These are phyloP conservation scores for Odiellus spinosus DNA, from an alignment of 2,888 invertebrate species.

Conservation along the genomic window DNA sequence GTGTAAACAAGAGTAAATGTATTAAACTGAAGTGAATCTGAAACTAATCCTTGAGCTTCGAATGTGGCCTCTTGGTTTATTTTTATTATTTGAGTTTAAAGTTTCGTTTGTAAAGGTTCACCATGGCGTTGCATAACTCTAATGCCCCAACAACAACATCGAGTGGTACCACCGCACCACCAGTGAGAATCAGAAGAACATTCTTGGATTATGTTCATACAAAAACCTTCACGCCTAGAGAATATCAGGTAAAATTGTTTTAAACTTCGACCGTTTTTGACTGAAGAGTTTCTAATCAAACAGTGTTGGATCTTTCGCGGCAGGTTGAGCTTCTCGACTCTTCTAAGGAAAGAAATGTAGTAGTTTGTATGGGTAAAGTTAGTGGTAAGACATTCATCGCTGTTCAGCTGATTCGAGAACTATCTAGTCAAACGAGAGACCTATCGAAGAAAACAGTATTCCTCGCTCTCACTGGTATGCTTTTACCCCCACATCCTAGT, in stretches of 20 bases:
- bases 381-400: conserved; percentile 89
- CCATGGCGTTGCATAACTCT: too few relatives aligned
- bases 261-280: neutral
- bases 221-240: conserved; percentile 58
- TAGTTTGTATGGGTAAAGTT: conserved; percentile 82
- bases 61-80: too few relatives aligned
- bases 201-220: conserved; percentile 47
- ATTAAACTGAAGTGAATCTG: too few relatives aligned
- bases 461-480: conserved; percentile 36
- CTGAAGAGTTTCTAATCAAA: neutral
- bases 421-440: conserved; percentile 36
- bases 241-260: conserved; percentile 45
- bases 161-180: too few relatives aligned
- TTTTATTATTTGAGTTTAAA: too few relatives aligned
- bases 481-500: neutral
- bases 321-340: conserved; percentile 57
- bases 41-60: too few relatives aligned
- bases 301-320: neutral
- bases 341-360: conserved; percentile 55
- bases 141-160: too few relatives aligned
- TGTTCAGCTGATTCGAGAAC: conserved; percentile 51
- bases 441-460: conserved; percentile 55
- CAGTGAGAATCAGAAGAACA: neutral
- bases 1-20: too few relatives aligned
- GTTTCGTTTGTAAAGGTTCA: too few relatives aligned